Base-by-base conservation (phyloP, 2,113 vertebrate genomes). In the Cyprinodon brontotheroides region DNA sequence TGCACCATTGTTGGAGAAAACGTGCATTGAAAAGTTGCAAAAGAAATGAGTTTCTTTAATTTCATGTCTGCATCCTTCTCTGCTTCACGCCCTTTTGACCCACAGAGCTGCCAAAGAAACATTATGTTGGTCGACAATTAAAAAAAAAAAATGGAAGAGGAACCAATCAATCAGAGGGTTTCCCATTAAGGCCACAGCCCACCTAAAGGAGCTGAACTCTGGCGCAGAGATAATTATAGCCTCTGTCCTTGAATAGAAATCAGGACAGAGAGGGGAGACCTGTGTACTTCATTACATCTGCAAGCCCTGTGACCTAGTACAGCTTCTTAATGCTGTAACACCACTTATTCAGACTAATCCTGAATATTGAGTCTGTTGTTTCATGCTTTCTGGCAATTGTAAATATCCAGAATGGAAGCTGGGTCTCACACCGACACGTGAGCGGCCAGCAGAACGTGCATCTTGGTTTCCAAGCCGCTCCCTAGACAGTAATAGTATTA, bases 391-490 rank as follows among this genome's bases (percentile, higher is more conserved):
- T 68, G 47, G 64, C 75, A 61, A 78, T 75, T 69, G 70, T 67
- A 40, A 77, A 72, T 67, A 57, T 73, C 74, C 73, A 83, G 68
- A 62, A 57, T 61, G 61, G 69, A 81, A 79, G 78, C 61, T 69
- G 57, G 57, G 38, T 75, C 81, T 79, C 66, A 85, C 68, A 82
- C 82, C 66, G 81, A 87, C 14, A 11, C 72, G 65, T 77, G 50
- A 66, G 73, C 74, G 82, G 63, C 82, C 80, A 83, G 72, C 61
- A 76, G 71, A 86, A 71, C 61, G 79, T 86, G 89, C 84, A 85
- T 84, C 76, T 2, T 61, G 36, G 70, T n/a, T 68, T 89, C 78
- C 87, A 80, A 80, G 79, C 72, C 71, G 77, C 77, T 92, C 83
- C 78, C 63, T 50, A 61, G 77, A 74, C 76, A 77, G 71, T 39